Evolutionary conservation across 2,113 vertebrate genomes (phyloP).

Genomic region (Nesospiza acunhae): DNA sequence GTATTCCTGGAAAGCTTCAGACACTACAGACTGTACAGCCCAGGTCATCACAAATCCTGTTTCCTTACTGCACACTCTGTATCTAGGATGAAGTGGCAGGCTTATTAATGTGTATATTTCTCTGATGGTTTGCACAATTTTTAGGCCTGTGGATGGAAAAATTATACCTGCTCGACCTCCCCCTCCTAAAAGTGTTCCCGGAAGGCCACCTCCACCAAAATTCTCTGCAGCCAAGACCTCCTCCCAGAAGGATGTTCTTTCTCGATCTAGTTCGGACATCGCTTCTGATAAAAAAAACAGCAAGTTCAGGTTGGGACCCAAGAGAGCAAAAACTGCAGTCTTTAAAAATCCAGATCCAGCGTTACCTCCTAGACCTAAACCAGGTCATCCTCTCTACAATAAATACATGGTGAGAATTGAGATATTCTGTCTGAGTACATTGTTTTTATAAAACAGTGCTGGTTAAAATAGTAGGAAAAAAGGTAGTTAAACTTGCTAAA

Average conservation of each 20-base stretch:
- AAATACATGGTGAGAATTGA: constrained; percentile 86
- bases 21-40: not conserved
- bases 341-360: constrained; percentile 78
- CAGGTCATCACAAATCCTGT: not conserved
- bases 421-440: not conserved
- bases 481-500: not conserved
- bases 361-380: constrained; percentile 91
- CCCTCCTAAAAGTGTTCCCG: constrained; percentile 79
- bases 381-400: constrained; percentile 92
- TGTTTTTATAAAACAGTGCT: not conserved
- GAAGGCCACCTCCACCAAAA: constrained; percentile 87
- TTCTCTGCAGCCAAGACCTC: constrained; percentile 61
- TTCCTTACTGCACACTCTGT: not conserved
- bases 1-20: not conserved
- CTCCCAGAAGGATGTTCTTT: constrained; percentile 62
- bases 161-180: constrained; percentile 77
- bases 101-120: not conserved
- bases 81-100: not conserved
- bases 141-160: constrained; percentile 79
- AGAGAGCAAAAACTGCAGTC: constrained; percentile 76
- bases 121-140: not conserved
- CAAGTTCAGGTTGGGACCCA: constrained; percentile 68
- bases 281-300: constrained; percentile 67
- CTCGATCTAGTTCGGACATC: constrained; percentile 60
- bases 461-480: not conserved